phyloP scores from a whole-genome alignment of 2,797 vertebrate genomes.

The Chelon auratus region DNA sequence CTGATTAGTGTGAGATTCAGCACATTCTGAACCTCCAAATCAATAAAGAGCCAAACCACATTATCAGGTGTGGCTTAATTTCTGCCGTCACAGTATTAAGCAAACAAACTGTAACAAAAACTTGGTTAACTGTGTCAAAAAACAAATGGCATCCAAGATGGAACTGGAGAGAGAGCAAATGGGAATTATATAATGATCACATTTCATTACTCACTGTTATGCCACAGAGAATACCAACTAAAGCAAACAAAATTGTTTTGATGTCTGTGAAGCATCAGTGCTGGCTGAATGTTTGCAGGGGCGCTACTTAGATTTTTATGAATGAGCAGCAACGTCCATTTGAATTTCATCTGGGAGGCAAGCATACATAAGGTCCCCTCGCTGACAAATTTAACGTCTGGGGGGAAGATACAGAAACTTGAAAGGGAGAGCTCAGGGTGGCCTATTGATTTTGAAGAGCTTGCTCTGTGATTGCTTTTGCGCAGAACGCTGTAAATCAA shows the following conservation, averaged over 20 bases:
- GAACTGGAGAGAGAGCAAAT: constrained; percentile 74
- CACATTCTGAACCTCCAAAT: not conserved
- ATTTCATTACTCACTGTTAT: constrained; percentile 79
- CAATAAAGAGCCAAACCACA: constrained; percentile 8
- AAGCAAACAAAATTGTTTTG: constrained; percentile 78
- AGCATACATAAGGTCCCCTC: constrained; percentile 46
- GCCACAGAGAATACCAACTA: constrained; percentile 78
- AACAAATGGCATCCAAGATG: constrained; percentile 69
- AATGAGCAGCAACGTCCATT: constrained; percentile 73
- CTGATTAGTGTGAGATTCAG: not conserved
- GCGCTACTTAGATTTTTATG: constrained; percentile 73
- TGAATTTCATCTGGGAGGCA: constrained; percentile 55
- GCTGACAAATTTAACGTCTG: constrained; percentile 30
- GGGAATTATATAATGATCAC: constrained; percentile 80
- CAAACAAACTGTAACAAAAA: constrained; percentile 60
- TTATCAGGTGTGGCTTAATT: constrained; percentile 45
- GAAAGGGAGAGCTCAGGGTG: constrained; percentile 29
- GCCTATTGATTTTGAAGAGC: constrained; percentile 72
- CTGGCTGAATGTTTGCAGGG: constrained; percentile 62
- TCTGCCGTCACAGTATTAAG: constrained; percentile 52
- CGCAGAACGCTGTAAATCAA: constrained; percentile 72
- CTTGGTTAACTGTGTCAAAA: constrained; percentile 73
- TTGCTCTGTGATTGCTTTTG: constrained; percentile 67
- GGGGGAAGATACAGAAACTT: constrained; percentile 28
- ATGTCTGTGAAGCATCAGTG: constrained; percentile 71